Evolutionary conservation across 2,113 vertebrate species (phyloP).

Genomic region (Thamnaconus septentrionalis): DNA sequence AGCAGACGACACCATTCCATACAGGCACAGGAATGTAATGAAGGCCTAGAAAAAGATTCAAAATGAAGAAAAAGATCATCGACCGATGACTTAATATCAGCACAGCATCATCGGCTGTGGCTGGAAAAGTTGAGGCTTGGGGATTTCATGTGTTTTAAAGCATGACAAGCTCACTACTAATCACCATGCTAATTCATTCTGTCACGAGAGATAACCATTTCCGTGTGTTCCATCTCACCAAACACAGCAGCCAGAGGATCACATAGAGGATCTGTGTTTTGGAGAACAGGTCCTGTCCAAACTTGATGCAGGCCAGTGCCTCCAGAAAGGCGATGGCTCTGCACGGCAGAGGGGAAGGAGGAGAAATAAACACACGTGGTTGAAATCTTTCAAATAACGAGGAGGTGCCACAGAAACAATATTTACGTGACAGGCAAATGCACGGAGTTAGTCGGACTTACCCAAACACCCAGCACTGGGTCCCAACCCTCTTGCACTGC

Average conservation of each 20-base stretch:
- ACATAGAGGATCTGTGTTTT: slow-evolving; percentile 97
- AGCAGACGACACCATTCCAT: slow-evolving; percentile 94
- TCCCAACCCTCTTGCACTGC: slow-evolving; percentile 97
- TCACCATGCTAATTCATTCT: too few relatives aligned
- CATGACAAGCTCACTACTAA: too few relatives aligned
- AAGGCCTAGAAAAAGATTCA: not conserved
- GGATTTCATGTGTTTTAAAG: too few relatives aligned
- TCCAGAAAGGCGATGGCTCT: slow-evolving; percentile 96
- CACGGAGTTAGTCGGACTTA: slow-evolving; percentile 73
- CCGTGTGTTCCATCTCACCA: slow-evolving; percentile 81
- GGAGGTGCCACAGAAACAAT: not conserved
- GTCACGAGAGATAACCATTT: not conserved
- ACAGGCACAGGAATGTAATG: slow-evolving; percentile 94
- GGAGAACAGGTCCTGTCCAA: slow-evolving; percentile 96
- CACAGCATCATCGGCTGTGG: too few relatives aligned
- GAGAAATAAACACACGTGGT: not conserved
- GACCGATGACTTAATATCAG: too few relatives aligned
- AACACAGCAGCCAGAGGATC: slow-evolving; percentile 92
- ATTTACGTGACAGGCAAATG: not conserved
- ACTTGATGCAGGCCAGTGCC: slow-evolving; percentile 96
- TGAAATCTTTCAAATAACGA: not conserved
- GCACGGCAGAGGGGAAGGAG: slow-evolving; percentile 17
- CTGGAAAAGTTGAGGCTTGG: too few relatives aligned
- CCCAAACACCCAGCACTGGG: slow-evolving; percentile 99
- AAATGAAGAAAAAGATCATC: not conserved